Conservation (phyloP, 2,888 invertebrate species). For the Sturmia bella region DNA sequence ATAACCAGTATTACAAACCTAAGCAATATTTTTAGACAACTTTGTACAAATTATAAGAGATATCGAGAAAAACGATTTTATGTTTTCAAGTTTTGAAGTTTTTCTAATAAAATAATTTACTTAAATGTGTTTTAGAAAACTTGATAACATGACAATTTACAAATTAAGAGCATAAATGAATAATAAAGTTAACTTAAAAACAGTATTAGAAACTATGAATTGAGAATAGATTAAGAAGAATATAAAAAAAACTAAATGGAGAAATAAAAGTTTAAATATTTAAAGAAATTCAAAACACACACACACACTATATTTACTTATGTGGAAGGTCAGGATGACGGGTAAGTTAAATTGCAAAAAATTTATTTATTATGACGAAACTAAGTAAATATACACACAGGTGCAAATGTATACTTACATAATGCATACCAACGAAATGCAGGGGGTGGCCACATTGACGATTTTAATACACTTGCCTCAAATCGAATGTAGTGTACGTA, state of each 20-base stretch:
- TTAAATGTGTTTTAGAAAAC: constrained; percentile 46
- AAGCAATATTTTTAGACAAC: constrained; percentile 77
- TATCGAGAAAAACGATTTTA: constrained; percentile 11
- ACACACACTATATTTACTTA: too few species aligned
- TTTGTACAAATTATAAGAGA: constrained; percentile 55
- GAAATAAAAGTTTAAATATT: constrained; percentile 30
- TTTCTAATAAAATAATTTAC: constrained; percentile 25
- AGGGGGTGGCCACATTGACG: too few species aligned
- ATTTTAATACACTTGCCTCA: too few species aligned
- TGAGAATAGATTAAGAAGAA: constrained; percentile 12
- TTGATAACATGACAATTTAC: background rate
- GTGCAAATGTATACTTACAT: too few species aligned
- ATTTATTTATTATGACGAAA: too few species aligned
- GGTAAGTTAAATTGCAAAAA: background rate
- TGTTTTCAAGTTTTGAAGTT: background rate
- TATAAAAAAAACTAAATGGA: background rate
- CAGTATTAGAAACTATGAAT: constrained; percentile 60
- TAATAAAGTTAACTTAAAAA: constrained; percentile 63
- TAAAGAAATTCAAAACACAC: background rate
- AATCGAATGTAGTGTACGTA: too few species aligned
- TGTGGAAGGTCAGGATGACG: too few species aligned
- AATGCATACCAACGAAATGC: too few species aligned
- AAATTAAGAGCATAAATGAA: constrained; percentile 45
- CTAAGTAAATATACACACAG: too few species aligned
- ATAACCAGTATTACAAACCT: constrained; percentile 73